Base-by-base conservation (phyloP, 2,888 invertebrate species). In the Drosophila fungiperda region DNA sequence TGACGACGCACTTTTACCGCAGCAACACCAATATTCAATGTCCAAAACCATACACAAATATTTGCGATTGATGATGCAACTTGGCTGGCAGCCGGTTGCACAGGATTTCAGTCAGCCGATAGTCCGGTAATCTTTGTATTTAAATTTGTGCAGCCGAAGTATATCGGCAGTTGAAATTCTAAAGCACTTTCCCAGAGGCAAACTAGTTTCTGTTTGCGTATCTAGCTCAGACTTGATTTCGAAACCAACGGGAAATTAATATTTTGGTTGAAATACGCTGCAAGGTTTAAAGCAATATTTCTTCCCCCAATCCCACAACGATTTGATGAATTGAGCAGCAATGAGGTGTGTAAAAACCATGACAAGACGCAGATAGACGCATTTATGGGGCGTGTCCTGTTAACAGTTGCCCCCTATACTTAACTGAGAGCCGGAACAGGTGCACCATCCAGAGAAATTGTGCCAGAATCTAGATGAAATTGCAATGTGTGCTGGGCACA, bases 1-100 rank as follows among this genome's bases (percentile, higher is more conserved):
- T 71, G 62, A 54, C 71, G 40, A 83, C 87, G 87, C 87, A 83
- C 78, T 83, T 83, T 82, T 85, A 69, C 80, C 64, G 58, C 64
- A 45, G 59, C 64, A 57, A 58, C 76, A 74, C 60, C 66, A 49
- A 68, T 69, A 55, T 33, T 15, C 1, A 50, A 35, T 40, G 15
- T 23, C 7, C 32, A 40, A 40, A 2, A 9, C 38, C n/a, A n/a
- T 9, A 40, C 8, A 40, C 17, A n/a, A n/a, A 40, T 9, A 9
- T 15, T 1, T 23, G 17, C n/a, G 54, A 57, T 52, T 29, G 66
- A 70, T 77, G 70, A 82, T 72, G 82, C 77, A 77, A 77, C 65
- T 36, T 53, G 36, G 40, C 49, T 26, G 29, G 11, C 52, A 83
- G 83, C 86, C 82, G 67, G 86, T 85, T 84, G 61, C 69, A 78